Conservation (phyloP, 2,113 vertebrate species). For the Myocastor coypus region DNA sequence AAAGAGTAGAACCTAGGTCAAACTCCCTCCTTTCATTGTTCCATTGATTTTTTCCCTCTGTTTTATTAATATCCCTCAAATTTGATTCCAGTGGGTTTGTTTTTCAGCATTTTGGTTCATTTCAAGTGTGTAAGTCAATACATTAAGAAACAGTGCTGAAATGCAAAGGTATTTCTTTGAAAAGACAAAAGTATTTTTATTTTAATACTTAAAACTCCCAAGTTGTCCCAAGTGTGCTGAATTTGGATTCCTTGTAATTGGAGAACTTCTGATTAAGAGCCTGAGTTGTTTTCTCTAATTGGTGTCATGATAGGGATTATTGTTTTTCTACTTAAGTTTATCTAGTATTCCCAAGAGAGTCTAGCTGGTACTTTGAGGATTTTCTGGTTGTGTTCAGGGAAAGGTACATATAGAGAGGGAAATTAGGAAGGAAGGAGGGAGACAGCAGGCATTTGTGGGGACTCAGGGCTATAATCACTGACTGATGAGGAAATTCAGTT, state of each 20-base stretch:
- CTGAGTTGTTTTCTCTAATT: constrained; percentile 1
- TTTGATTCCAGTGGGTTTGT: background rate
- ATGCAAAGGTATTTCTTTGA: background rate
- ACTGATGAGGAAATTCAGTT: background rate
- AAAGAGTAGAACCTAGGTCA: background rate
- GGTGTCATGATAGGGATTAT: background rate
- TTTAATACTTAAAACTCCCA: background rate
- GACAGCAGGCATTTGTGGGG: background rate
- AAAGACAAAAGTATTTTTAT: background rate
- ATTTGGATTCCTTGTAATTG: background rate
- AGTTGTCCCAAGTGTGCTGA: background rate
- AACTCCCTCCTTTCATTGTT: background rate
- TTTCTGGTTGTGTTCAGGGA: background rate
- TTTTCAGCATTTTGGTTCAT: background rate
- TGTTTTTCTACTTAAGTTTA: constrained; percentile 12
- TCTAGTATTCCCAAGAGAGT: constrained; percentile 35
- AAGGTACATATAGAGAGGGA: background rate
- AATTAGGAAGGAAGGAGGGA: no score
- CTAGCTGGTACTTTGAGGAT: background rate
- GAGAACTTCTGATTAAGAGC: background rate
- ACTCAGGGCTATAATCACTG: background rate
- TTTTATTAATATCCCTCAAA: background rate
- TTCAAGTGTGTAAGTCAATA: background rate
- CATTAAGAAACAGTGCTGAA: background rate
- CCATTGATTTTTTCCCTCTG: rapidly evolving